Base-by-base conservation (phyloP, 1,140 invertebrate species). In the Atta cephalotes region DNA sequence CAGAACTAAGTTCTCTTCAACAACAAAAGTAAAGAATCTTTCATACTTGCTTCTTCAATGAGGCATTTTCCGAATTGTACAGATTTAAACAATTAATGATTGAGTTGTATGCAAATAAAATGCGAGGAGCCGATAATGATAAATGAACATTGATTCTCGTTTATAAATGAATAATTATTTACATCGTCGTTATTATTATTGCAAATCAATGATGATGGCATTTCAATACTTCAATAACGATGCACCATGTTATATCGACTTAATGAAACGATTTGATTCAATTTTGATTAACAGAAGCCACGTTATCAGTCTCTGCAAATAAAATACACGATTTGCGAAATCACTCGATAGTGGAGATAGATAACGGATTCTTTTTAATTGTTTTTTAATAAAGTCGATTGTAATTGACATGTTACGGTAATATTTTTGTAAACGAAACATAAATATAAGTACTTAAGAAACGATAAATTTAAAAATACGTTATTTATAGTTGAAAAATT, bases 221-320 rank as follows among this genome's bases (percentile, higher is more conserved):
- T n/a, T 21, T 7, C 12, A 31, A 21, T 45, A 49, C 14, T 66
- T 79, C 2, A 10, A 6, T 45, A 45, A 81, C 18, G 35, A 28
- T 49, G 25, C 9, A 45, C n/a, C 7, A 31, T 18, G 39, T 65
- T 31, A 45, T 60, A 28, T 21, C 62, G 28, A 53, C 5, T n/a
- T 51, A 12, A 62, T 12, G 77, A 66, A 25, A 25, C 16, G 18
- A 49, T 16, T 18, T 56, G 14, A 25, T 56, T 31, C 77, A 35
- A 60, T 21, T 82, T 65, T 31, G 71, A 89, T 89, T 71, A 89
- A 21, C 31, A n/a, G 45, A 31, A 58, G 53, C 14, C 18, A 9
- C 60, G 51, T 21, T 74, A 85, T 70, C 74, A 60, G 25, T 79
- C 28, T 21, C 21, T 28, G 35, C 1, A 39, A 76, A 89, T 89